Evolutionary conservation across 2,113 vertebrate genomes (phyloP).

Genomic region (Tautogolabrus adspersus): DNA sequence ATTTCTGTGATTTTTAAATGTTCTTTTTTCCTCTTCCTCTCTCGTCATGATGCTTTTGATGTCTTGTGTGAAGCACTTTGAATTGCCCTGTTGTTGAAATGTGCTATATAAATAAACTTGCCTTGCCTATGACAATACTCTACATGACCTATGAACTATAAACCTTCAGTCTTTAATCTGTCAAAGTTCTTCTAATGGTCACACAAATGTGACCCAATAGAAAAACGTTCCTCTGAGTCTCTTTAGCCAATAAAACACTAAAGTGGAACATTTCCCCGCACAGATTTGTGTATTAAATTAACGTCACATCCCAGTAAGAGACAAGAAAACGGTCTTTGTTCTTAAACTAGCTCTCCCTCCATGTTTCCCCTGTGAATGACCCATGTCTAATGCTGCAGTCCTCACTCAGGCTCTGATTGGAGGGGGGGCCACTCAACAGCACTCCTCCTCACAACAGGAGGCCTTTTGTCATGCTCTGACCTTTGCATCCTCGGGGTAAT

Average conservation of each 20-base stretch:
- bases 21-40: too few relatives aligned
- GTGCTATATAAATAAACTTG: too few relatives aligned
- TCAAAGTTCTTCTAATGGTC: not conserved
- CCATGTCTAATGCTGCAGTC: conserved; percentile 74
- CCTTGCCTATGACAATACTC: too few relatives aligned
- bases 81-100: too few relatives aligned
- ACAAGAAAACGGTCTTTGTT: conserved; percentile 57
- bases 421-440: conserved; percentile 61
- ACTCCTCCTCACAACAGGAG: conserved; percentile 75
- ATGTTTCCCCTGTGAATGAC: conserved; percentile 61
- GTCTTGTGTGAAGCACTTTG: too few relatives aligned
- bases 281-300: conserved; percentile 41
- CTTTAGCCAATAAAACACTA: conserved; percentile 3
- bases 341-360: conserved; percentile 31
- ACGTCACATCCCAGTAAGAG: conserved; percentile 29
- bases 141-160: not conserved
- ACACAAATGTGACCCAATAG: conserved; percentile 13
- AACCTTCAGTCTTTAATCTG: not conserved
- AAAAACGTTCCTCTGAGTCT: not conserved
- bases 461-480: conserved; percentile 74
- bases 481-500: conserved; percentile 73
- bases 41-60: too few relatives aligned
- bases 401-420: conserved; percentile 49
- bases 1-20: too few relatives aligned
- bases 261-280: conserved; percentile 43